A percentile compares a stretch with the other conserved stretches of the same genome.
Evolutionary conservation across 2,797 vertebrate genomes (phyloP).

Genomic region (Delichon dasypus): DNA sequence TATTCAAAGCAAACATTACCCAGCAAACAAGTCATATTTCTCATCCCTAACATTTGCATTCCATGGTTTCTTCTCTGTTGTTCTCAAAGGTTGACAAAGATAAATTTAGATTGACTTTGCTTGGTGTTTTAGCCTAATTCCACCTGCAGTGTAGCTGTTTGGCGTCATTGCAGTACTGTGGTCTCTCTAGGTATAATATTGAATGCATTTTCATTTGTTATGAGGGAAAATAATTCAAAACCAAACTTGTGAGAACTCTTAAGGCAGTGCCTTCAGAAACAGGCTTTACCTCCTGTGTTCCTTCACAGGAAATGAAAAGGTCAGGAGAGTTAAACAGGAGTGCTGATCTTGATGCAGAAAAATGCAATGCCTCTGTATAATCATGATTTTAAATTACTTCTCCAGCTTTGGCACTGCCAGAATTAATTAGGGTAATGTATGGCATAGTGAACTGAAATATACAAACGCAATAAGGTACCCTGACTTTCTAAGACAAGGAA

Average conservation of each 20-base stretch:
- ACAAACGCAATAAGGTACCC: neutral
- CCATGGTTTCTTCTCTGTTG: neutral
- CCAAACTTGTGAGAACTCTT: neutral
- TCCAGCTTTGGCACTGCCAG: conserved; percentile 4
- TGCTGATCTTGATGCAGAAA: neutral
- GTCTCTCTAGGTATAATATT: neutral
- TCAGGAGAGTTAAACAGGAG: neutral
- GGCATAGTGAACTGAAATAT: neutral
- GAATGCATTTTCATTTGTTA: neutral
- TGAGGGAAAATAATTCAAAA: neutral
- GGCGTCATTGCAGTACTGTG: neutral
- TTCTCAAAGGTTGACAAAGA: neutral
- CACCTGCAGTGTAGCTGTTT: neutral
- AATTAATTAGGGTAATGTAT: neutral
- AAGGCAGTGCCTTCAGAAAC: neutral
- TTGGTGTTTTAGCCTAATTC: neutral
- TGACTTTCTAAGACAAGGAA: neutral
- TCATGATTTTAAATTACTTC: conserved; percentile 7
- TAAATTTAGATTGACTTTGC: neutral
- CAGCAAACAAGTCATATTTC: neutral
- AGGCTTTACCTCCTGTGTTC: neutral
- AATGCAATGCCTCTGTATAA: neutral
- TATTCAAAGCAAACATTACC: neutral
- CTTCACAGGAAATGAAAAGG: neutral
- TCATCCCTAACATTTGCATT: neutral